Percentiles rank a stretch among this genome's conserved stretches.
These are phyloP conservation scores for Xestobium rufovillosum DNA, from an alignment of 2,888 invertebrate genomes.

Conservation along the genomic window DNA sequence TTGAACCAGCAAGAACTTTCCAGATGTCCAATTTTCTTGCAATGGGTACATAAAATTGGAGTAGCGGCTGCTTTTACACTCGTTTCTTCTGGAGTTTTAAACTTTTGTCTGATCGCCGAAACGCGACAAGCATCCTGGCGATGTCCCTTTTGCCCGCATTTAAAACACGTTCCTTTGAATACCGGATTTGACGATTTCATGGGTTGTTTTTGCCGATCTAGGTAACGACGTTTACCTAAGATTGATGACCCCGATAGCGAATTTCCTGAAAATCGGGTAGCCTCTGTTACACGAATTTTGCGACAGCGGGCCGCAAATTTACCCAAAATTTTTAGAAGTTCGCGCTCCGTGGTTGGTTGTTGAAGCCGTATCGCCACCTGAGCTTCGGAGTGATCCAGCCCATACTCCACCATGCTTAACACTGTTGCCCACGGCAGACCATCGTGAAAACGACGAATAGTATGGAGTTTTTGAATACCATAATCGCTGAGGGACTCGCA, in stretches of 20 bases:
- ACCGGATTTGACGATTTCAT: background rate
- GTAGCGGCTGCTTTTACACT: background rate
- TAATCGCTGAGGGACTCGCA: constrained; percentile 15
- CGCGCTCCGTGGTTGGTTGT: constrained; percentile 5
- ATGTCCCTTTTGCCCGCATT: background rate
- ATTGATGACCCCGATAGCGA: background rate
- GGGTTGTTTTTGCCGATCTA: no score
- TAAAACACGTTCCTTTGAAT: background rate
- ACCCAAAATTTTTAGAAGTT: constrained; percentile 9
- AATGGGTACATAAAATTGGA: constrained; percentile 13
- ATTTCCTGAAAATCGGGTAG: background rate
- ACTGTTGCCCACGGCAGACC: constrained; percentile 12
- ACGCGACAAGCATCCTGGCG: no score
- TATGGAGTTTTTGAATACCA: constrained; percentile 12
- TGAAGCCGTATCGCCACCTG: background rate
- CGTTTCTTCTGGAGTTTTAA: background rate
- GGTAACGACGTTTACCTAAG: background rate
- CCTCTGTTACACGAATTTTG: constrained; percentile 4
- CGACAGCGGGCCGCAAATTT: constrained; percentile 10
- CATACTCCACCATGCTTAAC: constrained; percentile 15
- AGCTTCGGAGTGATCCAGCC: constrained; percentile 4
- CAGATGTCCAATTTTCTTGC: constrained; percentile 20
- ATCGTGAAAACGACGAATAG: constrained; percentile 9
- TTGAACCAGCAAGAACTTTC: constrained; percentile 19
- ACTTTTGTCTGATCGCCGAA: no score